Base-by-base conservation (phyloP, 2,797 vertebrate species). In the Enteromius trimaculatus region DNA sequence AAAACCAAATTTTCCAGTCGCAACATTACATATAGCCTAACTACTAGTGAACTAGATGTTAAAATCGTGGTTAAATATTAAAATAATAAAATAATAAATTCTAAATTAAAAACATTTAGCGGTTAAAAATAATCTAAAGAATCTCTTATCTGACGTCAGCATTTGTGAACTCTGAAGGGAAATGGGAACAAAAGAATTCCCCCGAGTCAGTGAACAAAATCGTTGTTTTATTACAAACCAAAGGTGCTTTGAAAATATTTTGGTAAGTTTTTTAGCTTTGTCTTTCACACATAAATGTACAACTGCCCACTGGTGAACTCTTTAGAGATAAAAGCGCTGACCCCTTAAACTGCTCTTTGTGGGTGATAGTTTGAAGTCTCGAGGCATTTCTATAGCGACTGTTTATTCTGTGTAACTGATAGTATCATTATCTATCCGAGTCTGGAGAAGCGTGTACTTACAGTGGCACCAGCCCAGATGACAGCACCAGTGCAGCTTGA, bases 401-500 rank as follows among this genome's bases (percentile, higher is more conserved):
- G 23, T 49, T 31, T 58, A 9, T 76, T 58, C 34, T 39, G 51
- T 53, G 26, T 19, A 53, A 21, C 47, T 74, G 29, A 34, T 51
- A 34, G 26, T 51, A 13, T 65, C 29, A 13, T 29, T 34, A 17
- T 76, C 13, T 23, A 23, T 76, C 34, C 53, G 39, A 53, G 14
- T 39, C 21, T 64, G 58, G 9, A 31, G 42, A 29, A 16, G 80
- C 6, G 10, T 69, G 66, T 82, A 80, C 76, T 83, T 80, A 99
- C 98, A 99, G 96, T 99, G 98, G 92, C 98, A 99, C 98, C 98
- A 99, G 90, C 98, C 98, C 89, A 99, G 94, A 94, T 98, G 97
- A 91, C 98, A 99, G 95, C 98, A 99, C 98, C 98, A 99, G 95
- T 99, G 98, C 90, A 99, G 97, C 91, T 97, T 98, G 95, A 99